Percentiles rank a stretch among this genome's conserved stretches.
These are phyloP conservation scores for Anguilla rostrata DNA, from an alignment of 2,113 vertebrate genomes.

Conservation along the genomic window DNA sequence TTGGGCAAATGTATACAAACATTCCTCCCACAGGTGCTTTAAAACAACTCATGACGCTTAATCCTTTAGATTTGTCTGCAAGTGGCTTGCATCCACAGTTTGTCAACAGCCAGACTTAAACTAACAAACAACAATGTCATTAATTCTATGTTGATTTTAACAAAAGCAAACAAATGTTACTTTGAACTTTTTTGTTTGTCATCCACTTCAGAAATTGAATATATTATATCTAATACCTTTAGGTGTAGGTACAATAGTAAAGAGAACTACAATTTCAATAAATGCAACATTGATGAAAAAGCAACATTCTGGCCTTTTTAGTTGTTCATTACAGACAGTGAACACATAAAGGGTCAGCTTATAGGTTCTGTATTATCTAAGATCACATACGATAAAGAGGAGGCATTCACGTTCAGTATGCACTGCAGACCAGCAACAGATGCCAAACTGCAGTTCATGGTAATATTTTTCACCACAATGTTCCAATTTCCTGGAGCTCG, in stretches of 20 bases:
- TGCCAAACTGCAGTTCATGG: too few relatives aligned
- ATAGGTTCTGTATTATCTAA: too few relatives aligned
- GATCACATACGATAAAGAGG: too few relatives aligned
- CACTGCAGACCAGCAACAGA: too few relatives aligned
- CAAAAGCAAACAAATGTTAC: not conserved
- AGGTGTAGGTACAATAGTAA: not conserved
- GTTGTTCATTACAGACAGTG: not conserved
- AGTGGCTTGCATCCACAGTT: slow-evolving; percentile 72
- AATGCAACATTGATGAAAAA: too few relatives aligned
- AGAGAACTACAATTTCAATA: not conserved
- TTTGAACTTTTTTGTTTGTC: slow-evolving; percentile 49
- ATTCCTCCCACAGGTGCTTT: slow-evolving; percentile 66
- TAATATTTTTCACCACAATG: not conserved
- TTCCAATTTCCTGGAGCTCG: not conserved
- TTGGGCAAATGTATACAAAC: slow-evolving; percentile 89
- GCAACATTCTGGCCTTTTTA: not conserved
- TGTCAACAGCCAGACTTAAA: slow-evolving; percentile 48
- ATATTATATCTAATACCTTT: not conserved
- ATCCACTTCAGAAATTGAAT: slow-evolving; percentile 29
- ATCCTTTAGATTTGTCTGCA: slow-evolving; percentile 89
- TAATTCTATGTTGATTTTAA: not conserved
- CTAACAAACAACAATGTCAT: not conserved
- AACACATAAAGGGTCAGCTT: not conserved
- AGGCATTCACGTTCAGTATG: too few relatives aligned
- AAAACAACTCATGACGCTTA: slow-evolving; percentile 84